Conservation (phyloP, 1,140 invertebrate genomes). For the Phymorhynchus buccinoides region DNA sequence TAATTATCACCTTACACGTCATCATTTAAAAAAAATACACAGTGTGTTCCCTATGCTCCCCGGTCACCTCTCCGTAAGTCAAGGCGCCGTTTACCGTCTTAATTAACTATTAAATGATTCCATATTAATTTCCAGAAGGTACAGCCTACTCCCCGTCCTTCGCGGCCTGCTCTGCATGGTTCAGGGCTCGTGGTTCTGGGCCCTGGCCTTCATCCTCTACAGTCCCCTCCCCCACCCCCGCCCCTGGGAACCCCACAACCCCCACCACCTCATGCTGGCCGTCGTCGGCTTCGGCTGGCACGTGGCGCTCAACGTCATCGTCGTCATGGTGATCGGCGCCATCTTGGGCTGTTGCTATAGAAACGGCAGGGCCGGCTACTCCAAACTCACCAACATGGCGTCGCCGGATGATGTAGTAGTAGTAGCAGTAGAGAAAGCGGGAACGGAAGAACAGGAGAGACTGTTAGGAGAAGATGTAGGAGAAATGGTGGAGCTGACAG, state of each 20-base stretch:
- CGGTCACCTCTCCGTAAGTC: neutral
- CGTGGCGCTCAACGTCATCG: constrained; percentile 35
- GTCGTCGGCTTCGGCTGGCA: constrained; percentile 68
- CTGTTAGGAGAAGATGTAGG: neutral
- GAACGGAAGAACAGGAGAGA: neutral
- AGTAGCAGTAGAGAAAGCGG: neutral
- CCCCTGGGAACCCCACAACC: constrained; percentile 70
- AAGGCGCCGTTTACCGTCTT: neutral
- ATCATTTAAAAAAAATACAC: neutral
- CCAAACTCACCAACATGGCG: constrained; percentile 4
- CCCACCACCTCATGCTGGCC: constrained; percentile 73
- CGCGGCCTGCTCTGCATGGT: too few relatives aligned
- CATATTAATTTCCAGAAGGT: neutral
- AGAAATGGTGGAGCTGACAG: neutral
- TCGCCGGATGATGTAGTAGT: neutral
- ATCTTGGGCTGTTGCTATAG: constrained; percentile 37
- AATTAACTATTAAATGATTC: too few relatives aligned
- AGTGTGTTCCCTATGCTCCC: neutral
- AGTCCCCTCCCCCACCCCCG: constrained; percentile 64
- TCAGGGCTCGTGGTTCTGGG: constrained; percentile 76
- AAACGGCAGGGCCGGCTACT: neutral
- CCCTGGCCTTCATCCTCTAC: constrained; percentile 75
- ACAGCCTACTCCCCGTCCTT: constrained; percentile 40
- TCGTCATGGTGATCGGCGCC: constrained; percentile 42
- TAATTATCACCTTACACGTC: too few relatives aligned